Conservation (phyloP, 2,113 vertebrate species). For the Bubo scandiacus region DNA sequence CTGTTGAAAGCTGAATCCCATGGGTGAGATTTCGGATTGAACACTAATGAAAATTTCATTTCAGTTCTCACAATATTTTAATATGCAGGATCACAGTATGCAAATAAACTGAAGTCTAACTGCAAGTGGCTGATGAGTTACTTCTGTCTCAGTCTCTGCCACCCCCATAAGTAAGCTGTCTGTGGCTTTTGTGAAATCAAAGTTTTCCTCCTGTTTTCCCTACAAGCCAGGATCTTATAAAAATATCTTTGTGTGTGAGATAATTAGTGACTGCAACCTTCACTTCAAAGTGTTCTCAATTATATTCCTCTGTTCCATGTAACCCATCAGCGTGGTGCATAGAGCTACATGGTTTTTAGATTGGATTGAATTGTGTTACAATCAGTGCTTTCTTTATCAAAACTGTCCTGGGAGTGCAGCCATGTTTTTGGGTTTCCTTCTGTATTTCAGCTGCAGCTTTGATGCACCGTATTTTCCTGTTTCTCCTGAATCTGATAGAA, state of each 20-base stretch:
- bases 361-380: background rate
- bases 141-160: constrained; percentile 15
- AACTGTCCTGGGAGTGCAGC: background rate
- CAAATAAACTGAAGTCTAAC: constrained; percentile 48
- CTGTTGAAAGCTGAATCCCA: background rate
- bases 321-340: background rate
- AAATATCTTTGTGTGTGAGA: background rate
- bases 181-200: background rate
- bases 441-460: background rate
- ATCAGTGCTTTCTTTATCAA: background rate
- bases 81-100: constrained; percentile 49
- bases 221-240: background rate
- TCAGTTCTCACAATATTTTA: constrained; percentile 57
- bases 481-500: background rate
- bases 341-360: background rate
- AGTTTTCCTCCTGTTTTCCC: constrained; percentile 12
- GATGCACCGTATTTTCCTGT: background rate
- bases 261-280: background rate
- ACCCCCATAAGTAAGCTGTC: constrained; percentile 24
- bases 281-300: background rate
- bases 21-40: constrained; percentile 31
- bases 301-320: background rate
- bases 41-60: constrained; percentile 58
- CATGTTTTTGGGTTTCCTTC: background rate
- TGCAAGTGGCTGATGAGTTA: constrained; percentile 42